Evolutionary conservation across 2,888 invertebrate species (phyloP), one percentile per base, ranked within the genome.

Genomic region (Eudemis profundana): DNA sequence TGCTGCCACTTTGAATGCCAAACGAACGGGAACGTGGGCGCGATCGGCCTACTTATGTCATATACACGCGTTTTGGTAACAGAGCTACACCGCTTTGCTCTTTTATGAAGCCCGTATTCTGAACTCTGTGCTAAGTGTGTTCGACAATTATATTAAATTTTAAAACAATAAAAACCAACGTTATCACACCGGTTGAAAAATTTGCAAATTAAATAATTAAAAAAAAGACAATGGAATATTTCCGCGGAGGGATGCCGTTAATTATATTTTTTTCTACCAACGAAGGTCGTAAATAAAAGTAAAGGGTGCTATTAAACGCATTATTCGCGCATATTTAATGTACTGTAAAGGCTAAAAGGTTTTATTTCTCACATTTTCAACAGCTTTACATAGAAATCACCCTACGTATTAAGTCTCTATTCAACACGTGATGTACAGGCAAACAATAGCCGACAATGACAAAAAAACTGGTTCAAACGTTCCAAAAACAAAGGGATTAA

Each of bases 281-380:
- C 76, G 80, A 71, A 79, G 84, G 82, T 82, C 87, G 79, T 91
- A 90, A 90, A 90, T 90, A 89, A 87, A 84, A 80, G 86, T 89
- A 87, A 90, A 89, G 87, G 90, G 90, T 87, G 89, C 89, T 87
- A 90, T 91, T 90, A 91, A 90, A 89, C 87, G 89, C 87, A 90
- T 90, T 90, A 90, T 88, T 89, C 86, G 82, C 87, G 87, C 85
- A 90, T 89, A 86, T 90, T 91, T 90, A 90, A 90, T 91, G 87
- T 89, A 89, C 89, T 87, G 87, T 86, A 89, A 90, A 86, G 83
- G 85, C 81, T 87, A 85, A 89, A 89, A 83, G 86, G 84, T 83
- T 86, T 81, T 79, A 81, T 85, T 85, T 87, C 85, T 85, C 76
- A 78, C 82, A 84, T 79, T 82, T 86, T 85, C 84, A 85, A 87